phyloP scores from a whole-genome alignment of 1,140 invertebrate genomes.

The Drosophila hydei region DNA sequence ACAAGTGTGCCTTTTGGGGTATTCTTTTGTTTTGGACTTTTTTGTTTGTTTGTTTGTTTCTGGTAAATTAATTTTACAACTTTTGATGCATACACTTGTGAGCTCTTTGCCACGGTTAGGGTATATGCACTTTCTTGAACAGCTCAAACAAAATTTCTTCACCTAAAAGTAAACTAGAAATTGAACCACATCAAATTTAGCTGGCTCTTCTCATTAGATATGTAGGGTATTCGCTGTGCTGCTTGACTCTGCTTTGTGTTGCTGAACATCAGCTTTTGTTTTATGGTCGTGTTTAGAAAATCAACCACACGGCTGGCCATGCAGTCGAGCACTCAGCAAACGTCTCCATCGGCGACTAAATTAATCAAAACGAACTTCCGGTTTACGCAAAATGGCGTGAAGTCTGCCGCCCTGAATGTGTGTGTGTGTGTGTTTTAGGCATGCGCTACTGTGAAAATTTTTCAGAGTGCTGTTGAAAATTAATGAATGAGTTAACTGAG shows the following conservation, averaged over 20 bases:
- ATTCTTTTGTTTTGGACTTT: slow-evolving; percentile 55
- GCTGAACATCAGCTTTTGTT: slow-evolving; percentile 52
- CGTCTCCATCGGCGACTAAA: slow-evolving; percentile 78
- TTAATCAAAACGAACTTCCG: slow-evolving; percentile 83
- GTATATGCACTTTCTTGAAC: background rate
- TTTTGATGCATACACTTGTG: slow-evolving; percentile 25
- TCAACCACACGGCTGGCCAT: slow-evolving; percentile 27
- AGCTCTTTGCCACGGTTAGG: slow-evolving; percentile 24
- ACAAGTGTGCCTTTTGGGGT: slow-evolving; percentile 63
- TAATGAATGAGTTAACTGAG: slow-evolving; percentile 83
- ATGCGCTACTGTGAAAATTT: slow-evolving; percentile 57
- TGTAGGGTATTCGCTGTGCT: slow-evolving; percentile 27
- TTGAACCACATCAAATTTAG: background rate
- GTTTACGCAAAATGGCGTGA: slow-evolving; percentile 83
- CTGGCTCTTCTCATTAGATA: background rate
- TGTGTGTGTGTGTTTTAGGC: slow-evolving; percentile 40
- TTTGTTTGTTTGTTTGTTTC: slow-evolving; percentile 44
- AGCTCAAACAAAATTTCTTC: no score
- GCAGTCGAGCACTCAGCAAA: slow-evolving; percentile 48
- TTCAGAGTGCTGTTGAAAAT: slow-evolving; percentile 61
- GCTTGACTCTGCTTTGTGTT: slow-evolving; percentile 6
- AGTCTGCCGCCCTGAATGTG: slow-evolving; percentile 64
- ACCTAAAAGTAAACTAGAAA: background rate
- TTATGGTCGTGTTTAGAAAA: slow-evolving; percentile 61
- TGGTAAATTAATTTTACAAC: slow-evolving; percentile 74